Percentiles rank a stretch among this genome's conserved stretches.
These are phyloP conservation scores for Nephrotoma appendiculata DNA, from an alignment of 2,888 invertebrate genomes.

Conservation along the genomic window DNA sequence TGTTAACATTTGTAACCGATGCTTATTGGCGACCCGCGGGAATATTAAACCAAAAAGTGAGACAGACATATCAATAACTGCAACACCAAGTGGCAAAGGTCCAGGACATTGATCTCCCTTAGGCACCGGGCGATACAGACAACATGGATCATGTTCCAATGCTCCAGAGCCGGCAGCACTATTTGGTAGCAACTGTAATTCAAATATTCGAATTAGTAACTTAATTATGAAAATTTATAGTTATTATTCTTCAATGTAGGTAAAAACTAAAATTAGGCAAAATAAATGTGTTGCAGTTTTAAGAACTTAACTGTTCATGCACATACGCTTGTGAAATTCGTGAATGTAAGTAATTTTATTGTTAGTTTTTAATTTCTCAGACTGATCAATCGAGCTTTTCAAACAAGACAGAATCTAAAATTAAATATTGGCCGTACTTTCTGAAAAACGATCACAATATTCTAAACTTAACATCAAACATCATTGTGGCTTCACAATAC, in stretches of 20 bases:
- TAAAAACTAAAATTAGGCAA: background rate
- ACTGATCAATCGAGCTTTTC: too few relatives aligned
- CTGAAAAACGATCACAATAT: too few relatives aligned
- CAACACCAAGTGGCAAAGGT: conserved; percentile 84
- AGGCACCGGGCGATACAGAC: conserved; percentile 60
- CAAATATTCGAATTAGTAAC: background rate
- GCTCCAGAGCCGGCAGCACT: conserved; percentile 94
- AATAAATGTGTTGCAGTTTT: background rate
- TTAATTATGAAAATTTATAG: too few relatives aligned
- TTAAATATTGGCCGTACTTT: too few relatives aligned
- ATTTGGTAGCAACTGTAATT: conserved; percentile 72
- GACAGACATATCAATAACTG: conserved; percentile 92
- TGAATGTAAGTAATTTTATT: too few relatives aligned
- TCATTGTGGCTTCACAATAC: too few relatives aligned
- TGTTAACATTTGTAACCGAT: conserved; percentile 92
- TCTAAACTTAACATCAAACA: too few relatives aligned
- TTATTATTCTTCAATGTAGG: too few relatives aligned
- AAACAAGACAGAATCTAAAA: too few relatives aligned
- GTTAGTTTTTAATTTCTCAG: too few relatives aligned
- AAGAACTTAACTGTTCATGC: background rate
- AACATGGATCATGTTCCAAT: conserved; percentile 90
- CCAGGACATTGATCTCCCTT: conserved; percentile 42
- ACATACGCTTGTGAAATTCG: background rate
- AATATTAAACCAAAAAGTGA: conserved; percentile 87
- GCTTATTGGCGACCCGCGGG: conserved; percentile 87